Base-by-base conservation (phyloP, 2,888 invertebrate genomes). In the Eudemis profundana region DNA sequence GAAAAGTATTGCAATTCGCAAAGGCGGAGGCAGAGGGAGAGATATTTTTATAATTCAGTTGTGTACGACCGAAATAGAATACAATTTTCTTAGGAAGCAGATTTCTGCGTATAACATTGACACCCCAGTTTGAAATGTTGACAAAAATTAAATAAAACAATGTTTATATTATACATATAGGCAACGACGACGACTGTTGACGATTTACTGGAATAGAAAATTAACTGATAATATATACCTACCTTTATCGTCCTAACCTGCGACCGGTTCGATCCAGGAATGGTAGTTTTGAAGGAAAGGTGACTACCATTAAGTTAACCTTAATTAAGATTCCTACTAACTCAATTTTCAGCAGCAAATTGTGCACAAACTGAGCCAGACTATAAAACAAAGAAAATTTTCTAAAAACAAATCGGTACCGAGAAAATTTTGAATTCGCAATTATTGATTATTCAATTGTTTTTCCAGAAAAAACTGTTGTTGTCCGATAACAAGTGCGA, bases 251-350 rank as follows among this genome's bases (percentile, higher is more conserved):
- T n/a, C n/a, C n/a, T n/a, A n/a, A n/a, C n/a, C n/a, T n/a, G n/a
- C n/a, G n/a, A n/a, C n/a, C n/a, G n/a, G n/a, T n/a, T n/a, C n/a
- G n/a, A n/a, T n/a, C n/a, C n/a, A n/a, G n/a, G n/a, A n/a, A n/a
- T n/a, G n/a, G n/a, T n/a, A n/a, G n/a, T n/a, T n/a, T n/a, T n/a
- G n/a, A n/a, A n/a, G n/a, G n/a, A n/a, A n/a, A n/a, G n/a, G n/a
- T n/a, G n/a, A n/a, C n/a, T n/a, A n/a, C n/a, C n/a, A n/a, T n/a
- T n/a, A n/a, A n/a, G n/a, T n/a, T n/a, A n/a, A n/a, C n/a, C n/a
- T n/a, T n/a, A n/a, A n/a, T n/a, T n/a, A n/a, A n/a, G n/a, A n/a
- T 44, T 44, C 7, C 44, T 10, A 44, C 17, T 44, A 44, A 21
- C 12, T 44, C 44, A 21, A 44, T 44, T 44, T 38, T 19, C 17